These are phyloP conservation scores for Gryllus bimaculatus DNA, from an alignment of 1,140 invertebrate genomes.

Conservation along the genomic window DNA sequence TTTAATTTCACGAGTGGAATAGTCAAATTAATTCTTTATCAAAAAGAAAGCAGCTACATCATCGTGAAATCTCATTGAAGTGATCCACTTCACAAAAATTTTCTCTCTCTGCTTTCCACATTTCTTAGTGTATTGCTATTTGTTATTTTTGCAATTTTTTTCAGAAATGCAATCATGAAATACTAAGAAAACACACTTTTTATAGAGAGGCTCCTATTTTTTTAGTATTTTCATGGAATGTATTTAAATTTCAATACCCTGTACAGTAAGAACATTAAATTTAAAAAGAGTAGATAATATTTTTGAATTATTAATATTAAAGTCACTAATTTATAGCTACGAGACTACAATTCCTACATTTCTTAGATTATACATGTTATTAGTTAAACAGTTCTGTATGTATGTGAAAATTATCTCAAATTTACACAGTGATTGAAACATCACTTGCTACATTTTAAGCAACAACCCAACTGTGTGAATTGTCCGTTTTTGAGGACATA, in stretches of 20 bases:
- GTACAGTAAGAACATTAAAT: neutral
- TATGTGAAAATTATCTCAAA: too few relatives aligned
- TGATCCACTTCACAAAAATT: too few relatives aligned
- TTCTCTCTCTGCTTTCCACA: neutral
- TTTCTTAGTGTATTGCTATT: neutral
- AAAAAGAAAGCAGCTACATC: too few relatives aligned
- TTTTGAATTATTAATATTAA: neutral
- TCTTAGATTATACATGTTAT: neutral
- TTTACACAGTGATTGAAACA: too few relatives aligned
- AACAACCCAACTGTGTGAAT: too few relatives aligned
- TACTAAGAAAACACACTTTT: neutral
- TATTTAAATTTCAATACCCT: too few relatives aligned
- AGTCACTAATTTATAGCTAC: neutral
- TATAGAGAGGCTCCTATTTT: neutral
- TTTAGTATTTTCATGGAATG: too few relatives aligned
- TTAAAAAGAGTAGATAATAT: neutral
- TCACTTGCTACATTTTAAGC: too few relatives aligned
- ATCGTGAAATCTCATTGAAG: too few relatives aligned
- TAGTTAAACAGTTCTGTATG: neutral
- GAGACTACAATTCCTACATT: neutral
- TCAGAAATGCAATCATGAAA: neutral
- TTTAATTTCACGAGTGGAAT: too few relatives aligned
- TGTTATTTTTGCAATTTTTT: neutral
- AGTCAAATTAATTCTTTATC: too few relatives aligned
- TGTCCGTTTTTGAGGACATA: neutral